Conservation (phyloP, 2,113 vertebrate species). For the Heterotis niloticus region DNA sequence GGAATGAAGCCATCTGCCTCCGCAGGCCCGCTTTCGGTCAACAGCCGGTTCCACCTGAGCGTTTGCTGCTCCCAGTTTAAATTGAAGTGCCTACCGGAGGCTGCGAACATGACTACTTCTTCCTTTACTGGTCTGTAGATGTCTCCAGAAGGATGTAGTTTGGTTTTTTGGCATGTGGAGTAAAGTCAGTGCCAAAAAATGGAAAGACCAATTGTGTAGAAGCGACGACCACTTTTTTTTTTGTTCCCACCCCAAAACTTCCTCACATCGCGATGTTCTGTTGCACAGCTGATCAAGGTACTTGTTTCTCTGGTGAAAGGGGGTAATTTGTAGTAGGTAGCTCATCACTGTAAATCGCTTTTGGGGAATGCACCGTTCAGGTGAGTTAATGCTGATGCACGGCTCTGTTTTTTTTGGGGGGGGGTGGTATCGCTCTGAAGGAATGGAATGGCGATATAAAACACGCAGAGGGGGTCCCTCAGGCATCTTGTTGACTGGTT, state of each 20-base stretch:
- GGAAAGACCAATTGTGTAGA: no score
- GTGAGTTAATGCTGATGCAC: no score
- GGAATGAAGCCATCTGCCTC: not conserved
- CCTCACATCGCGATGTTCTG: no score
- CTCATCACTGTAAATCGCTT: no score
- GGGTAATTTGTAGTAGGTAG: no score
- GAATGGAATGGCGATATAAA: slow-evolving; percentile 53
- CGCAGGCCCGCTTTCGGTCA: not conserved
- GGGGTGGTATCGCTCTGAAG: slow-evolving; percentile 59
- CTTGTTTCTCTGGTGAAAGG: no score
- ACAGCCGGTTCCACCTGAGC: not conserved
- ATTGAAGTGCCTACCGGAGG: not conserved
- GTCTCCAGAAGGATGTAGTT: slow-evolving; percentile 50
- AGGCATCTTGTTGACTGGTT: slow-evolving; percentile 51
- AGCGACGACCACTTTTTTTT: no score
- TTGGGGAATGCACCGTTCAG: no score
- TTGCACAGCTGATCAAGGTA: no score
- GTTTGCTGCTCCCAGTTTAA: not conserved
- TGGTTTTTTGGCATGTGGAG: not conserved
- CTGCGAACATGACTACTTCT: slow-evolving; percentile 35
- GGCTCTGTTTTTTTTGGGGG: not conserved
- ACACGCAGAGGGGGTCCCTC: slow-evolving; percentile 61
- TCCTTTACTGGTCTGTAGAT: slow-evolving; percentile 53
- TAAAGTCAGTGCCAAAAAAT: not conserved
- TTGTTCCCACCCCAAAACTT: no score